Evolutionary conservation across 2,888 invertebrate genomes (phyloP).

Genomic region (Tenodera sinensis): DNA sequence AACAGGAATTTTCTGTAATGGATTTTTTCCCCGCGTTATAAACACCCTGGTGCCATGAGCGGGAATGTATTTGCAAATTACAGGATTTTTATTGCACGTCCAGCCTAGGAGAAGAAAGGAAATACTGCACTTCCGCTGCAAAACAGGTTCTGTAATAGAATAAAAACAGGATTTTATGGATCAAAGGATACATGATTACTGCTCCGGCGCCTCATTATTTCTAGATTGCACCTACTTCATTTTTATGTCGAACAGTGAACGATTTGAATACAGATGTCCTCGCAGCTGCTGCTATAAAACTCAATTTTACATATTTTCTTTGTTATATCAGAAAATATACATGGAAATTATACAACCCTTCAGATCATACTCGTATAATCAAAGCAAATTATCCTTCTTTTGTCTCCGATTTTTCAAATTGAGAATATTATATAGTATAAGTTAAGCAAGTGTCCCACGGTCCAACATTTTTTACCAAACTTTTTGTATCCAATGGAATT

Average conservation of each 20-base stretch:
- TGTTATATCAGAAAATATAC: too few species aligned
- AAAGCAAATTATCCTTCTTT: too few species aligned
- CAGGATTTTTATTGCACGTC: not conserved
- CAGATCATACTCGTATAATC: too few species aligned
- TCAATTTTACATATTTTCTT: too few species aligned
- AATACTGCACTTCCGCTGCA: not conserved
- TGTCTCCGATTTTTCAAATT: too few species aligned
- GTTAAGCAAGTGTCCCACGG: too few species aligned
- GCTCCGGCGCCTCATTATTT: not conserved
- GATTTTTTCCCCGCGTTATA: not conserved
- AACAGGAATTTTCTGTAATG: not conserved
- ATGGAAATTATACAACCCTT: too few species aligned
- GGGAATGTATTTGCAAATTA: not conserved
- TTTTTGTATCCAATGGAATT: too few species aligned
- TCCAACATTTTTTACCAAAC: too few species aligned
- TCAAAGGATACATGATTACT: not conserved
- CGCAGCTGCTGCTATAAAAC: too few species aligned
- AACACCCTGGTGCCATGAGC: not conserved
- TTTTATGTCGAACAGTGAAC: not conserved
- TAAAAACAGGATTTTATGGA: constrained; percentile 9
- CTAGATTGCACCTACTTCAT: not conserved
- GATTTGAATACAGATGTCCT: not conserved
- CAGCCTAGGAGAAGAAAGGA: not conserved
- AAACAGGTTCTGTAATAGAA: constrained; percentile 1
- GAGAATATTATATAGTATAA: too few species aligned